Conservation (phyloP, 1,140 invertebrate species). For the Phocides pigmalion region DNA sequence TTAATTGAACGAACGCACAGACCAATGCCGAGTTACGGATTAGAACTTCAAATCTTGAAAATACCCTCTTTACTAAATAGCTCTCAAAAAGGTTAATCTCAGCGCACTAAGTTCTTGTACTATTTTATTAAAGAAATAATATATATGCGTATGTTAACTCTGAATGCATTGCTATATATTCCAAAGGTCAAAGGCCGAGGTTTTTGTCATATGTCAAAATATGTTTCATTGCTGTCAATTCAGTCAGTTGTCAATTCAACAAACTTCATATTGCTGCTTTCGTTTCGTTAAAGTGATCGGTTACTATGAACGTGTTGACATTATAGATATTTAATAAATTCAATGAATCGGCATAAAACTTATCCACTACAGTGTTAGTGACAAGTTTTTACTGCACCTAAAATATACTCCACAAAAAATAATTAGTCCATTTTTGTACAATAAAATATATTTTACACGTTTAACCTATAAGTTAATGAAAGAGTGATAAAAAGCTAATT, state of each 20-base stretch:
- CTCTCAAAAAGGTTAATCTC: too few species aligned
- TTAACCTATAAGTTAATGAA: slow-evolving; percentile 34
- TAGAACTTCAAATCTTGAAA: too few species aligned
- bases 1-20: too few species aligned
- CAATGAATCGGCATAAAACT: slow-evolving; percentile 46
- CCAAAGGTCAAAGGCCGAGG: too few species aligned
- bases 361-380: slow-evolving; percentile 80
- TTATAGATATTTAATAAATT: slow-evolving; percentile 24
- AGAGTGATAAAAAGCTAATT: slow-evolving; percentile 38
- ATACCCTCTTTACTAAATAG: too few species aligned
- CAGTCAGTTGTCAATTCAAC: neutral
- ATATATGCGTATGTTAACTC: too few species aligned
- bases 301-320: neutral
- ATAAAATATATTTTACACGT: neutral
- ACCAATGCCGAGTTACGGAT: too few species aligned
- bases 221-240: neutral
- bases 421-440: neutral
- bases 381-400: slow-evolving; percentile 47
- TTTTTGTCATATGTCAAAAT: too few species aligned
- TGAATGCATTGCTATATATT: too few species aligned
- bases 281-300: neutral
- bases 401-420: neutral
- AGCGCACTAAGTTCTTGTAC: too few species aligned
- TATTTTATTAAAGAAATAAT: too few species aligned
- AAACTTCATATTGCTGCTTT: neutral